These are phyloP conservation scores for Tachina grossa DNA, from an alignment of 2,888 invertebrate genomes.

Conservation along the genomic window DNA sequence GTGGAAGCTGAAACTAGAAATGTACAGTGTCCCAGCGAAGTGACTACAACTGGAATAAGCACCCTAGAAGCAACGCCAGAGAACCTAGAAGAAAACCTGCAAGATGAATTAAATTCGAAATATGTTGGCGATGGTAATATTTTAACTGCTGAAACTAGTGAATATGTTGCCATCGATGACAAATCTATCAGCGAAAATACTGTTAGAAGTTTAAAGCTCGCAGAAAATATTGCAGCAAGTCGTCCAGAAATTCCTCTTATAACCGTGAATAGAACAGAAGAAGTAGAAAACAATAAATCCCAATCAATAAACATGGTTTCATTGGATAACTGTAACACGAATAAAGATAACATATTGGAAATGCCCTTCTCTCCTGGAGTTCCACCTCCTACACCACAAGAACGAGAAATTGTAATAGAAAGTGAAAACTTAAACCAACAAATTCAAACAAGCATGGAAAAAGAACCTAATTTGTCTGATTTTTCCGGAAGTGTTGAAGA, in stretches of 20 bases:
- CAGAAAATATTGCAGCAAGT: neutral
- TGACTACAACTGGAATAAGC: neutral
- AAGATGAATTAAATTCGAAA: neutral
- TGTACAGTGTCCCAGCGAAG: neutral
- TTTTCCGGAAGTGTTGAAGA: neutral
- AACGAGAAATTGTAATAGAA: constrained; percentile 51
- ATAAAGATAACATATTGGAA: constrained; percentile 26
- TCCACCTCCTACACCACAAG: constrained; percentile 38
- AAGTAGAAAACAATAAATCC: neutral
- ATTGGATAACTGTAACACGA: constrained; percentile 3
- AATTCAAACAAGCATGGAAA: neutral
- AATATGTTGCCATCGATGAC: neutral
- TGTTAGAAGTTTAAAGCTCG: neutral
- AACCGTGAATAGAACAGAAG: neutral
- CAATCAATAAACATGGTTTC: neutral
- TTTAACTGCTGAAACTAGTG: neutral
- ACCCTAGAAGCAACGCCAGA: neutral
- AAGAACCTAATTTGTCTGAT: neutral
- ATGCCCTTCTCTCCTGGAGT: constrained; percentile 10
- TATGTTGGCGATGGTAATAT: neutral
- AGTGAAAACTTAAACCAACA: constrained; percentile 39
- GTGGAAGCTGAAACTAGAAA: neutral
- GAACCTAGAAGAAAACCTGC: neutral
- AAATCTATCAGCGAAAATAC: neutral
- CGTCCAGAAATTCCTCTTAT: neutral